These are phyloP conservation scores for Erithacus rubecula DNA, from an alignment of 2,797 vertebrate genomes.

Conservation along the genomic window DNA sequence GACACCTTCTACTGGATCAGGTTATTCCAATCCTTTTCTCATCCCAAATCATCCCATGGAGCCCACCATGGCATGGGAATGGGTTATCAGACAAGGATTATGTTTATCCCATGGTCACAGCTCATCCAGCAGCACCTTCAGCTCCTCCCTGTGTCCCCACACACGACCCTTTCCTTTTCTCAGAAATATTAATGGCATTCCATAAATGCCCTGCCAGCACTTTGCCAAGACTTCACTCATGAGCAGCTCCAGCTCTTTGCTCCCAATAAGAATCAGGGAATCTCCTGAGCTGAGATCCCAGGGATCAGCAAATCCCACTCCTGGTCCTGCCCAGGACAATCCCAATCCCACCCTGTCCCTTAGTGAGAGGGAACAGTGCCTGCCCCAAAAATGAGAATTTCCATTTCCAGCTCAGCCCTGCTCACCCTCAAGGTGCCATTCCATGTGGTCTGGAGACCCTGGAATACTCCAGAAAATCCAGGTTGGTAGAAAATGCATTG, in stretches of 20 bases:
- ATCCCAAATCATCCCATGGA: not conserved
- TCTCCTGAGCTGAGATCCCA: not conserved
- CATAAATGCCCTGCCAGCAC: not conserved
- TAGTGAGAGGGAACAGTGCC: rapidly evolving
- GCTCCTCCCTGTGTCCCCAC: not conserved
- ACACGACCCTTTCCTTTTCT: too few species aligned
- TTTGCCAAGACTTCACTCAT: not conserved
- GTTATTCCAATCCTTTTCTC: not conserved
- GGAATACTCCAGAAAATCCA: not conserved
- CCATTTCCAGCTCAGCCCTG: not conserved
- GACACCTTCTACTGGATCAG: not conserved
- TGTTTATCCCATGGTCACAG: too few species aligned
- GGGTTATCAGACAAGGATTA: not conserved
- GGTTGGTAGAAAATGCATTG: not conserved
- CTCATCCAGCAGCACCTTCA: not conserved
- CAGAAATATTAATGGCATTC: not conserved
- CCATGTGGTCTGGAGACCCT: not conserved
- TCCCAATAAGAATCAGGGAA: not conserved
- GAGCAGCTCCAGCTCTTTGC: not conserved
- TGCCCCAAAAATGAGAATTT: not conserved
- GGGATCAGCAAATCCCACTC: not conserved
- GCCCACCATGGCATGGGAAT: not conserved
- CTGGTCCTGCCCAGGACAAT: not conserved
- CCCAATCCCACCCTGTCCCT: not conserved
- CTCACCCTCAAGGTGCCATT: not conserved